These are phyloP conservation scores for Andrena dorsata DNA, from an alignment of 2,888 invertebrate species.

Conservation along the genomic window DNA sequence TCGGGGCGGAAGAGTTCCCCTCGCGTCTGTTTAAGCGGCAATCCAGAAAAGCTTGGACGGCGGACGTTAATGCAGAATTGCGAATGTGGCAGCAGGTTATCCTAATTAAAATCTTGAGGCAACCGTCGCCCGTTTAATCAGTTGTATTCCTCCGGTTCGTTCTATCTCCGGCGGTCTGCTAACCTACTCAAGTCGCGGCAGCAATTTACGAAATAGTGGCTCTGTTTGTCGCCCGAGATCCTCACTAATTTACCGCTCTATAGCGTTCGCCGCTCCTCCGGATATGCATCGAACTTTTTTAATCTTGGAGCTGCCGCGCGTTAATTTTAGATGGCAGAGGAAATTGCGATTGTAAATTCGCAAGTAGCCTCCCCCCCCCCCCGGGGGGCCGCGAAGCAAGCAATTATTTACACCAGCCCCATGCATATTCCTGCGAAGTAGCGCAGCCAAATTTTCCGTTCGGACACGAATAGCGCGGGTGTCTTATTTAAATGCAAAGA, in stretches of 20 bases:
- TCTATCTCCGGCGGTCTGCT: not conserved
- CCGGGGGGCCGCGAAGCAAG: not conserved
- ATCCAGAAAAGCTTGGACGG: conserved; percentile 38
- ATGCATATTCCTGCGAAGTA: conserved; percentile 24
- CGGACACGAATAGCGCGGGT: not conserved
- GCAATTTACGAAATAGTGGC: conserved; percentile 6
- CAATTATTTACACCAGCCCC: conserved; percentile 28
- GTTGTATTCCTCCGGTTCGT: conserved; percentile 7
- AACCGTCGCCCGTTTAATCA: conserved; percentile 54
- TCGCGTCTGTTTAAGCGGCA: conserved; percentile 64
- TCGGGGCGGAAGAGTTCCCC: conserved; percentile 23
- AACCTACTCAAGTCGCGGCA: conserved; percentile 12
- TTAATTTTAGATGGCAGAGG: not conserved
- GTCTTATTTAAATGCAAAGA: conserved; percentile 63
- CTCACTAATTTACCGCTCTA: conserved; percentile 2
- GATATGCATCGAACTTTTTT: not conserved
- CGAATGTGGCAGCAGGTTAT: conserved; percentile 71
- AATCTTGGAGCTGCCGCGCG: not conserved
- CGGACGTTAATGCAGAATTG: conserved; percentile 74
- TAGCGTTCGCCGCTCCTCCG: not conserved
- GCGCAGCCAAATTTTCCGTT: conserved; percentile 21
- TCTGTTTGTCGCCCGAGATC: conserved; percentile 5
- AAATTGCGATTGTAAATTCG: not conserved
- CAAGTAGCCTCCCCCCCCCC: too few relatives aligned
- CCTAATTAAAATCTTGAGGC: conserved; percentile 78